These are phyloP conservation scores for Sarcophaga peregrina DNA, from an alignment of 1,140 invertebrate species.

Conservation along the genomic window DNA sequence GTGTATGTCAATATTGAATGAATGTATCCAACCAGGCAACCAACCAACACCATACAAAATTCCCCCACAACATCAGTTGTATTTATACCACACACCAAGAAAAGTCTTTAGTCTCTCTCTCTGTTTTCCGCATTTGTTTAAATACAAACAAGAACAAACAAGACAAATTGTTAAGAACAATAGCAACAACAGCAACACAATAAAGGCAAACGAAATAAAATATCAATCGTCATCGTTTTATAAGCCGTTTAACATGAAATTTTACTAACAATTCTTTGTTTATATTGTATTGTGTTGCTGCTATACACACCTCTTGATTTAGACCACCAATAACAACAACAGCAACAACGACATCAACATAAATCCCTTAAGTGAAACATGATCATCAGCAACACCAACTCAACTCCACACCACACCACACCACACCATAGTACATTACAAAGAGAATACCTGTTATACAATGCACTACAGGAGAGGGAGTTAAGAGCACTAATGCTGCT, in stretches of 20 bases:
- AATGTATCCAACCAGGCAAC: too few species aligned
- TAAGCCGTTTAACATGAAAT: constrained; percentile 16
- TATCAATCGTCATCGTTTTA: constrained; percentile 5
- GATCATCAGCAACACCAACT: background rate
- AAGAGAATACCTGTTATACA: too few species aligned
- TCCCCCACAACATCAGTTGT: too few species aligned
- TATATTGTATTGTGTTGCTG: background rate
- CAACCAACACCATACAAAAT: too few species aligned
- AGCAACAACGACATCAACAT: background rate
- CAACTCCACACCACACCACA: too few species aligned
- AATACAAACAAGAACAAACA: background rate
- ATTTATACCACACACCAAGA: too few species aligned
- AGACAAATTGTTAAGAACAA: background rate
- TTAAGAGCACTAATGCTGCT: too few species aligned
- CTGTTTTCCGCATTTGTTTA: background rate
- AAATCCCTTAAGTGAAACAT: constrained; percentile 18
- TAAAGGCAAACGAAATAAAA: background rate
- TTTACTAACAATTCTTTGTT: constrained; percentile 21
- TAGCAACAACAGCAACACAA: background rate
- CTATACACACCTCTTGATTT: constrained; percentile 16
- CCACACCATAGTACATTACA: too few species aligned
- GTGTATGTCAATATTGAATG: too few species aligned
- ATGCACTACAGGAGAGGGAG: too few species aligned
- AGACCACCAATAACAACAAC: background rate
- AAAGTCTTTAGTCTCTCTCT: too few species aligned